A percentile compares a stretch with the other conserved stretches of the same genome.
Evolutionary conservation across 2,113 vertebrate species (phyloP).

Genomic region (Megatriorchis doriae): DNA sequence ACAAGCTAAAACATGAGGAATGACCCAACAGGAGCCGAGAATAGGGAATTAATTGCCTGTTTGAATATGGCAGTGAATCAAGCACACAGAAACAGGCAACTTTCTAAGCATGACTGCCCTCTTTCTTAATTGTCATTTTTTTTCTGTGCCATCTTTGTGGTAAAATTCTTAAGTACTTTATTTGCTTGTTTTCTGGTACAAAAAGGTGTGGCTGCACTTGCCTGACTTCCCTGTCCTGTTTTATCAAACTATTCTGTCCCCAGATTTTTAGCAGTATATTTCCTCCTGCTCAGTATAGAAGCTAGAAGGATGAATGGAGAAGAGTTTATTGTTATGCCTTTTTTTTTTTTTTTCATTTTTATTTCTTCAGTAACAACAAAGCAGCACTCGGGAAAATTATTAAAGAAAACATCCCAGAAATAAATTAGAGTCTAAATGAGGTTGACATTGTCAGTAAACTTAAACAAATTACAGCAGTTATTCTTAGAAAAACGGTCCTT

Average conservation of each 20-base stretch:
- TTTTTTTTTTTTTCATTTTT: background rate
- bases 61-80: background rate
- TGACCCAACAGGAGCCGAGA: background rate
- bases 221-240: background rate
- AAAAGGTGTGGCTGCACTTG: background rate
- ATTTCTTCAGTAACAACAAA: background rate
- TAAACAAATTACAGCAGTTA: background rate
- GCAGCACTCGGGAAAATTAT: background rate
- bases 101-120: background rate
- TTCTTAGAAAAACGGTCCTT: background rate
- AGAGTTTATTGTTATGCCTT: background rate
- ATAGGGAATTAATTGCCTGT: background rate
- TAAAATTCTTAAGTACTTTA: background rate
- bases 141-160: background rate
- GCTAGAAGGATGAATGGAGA: background rate
- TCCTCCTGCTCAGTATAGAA: background rate
- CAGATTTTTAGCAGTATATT: background rate
- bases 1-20: background rate
- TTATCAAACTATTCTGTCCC: background rate
- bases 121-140: background rate
- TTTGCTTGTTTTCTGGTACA: background rate
- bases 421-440: background rate
- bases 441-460: background rate
- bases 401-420: background rate
- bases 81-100: background rate